These are phyloP conservation scores for Urocyon cinereoargenteus DNA, from an alignment of 2,797 vertebrate species.

Conservation along the genomic window DNA sequence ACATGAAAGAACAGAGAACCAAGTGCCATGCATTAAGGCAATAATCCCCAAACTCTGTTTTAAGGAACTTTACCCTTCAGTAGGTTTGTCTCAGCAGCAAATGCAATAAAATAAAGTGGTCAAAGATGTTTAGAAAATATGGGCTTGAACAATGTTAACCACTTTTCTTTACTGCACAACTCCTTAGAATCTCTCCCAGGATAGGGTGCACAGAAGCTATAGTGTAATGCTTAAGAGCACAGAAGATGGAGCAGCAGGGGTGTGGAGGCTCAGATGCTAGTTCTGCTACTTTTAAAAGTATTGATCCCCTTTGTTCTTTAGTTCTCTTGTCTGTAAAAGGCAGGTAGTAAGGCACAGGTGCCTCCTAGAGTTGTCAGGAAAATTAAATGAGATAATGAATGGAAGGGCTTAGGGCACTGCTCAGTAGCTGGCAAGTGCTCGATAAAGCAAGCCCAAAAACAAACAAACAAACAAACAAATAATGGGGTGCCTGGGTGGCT, in stretches of 20 bases:
- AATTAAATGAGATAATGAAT: slow-evolving; percentile 7
- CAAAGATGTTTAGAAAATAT: not conserved
- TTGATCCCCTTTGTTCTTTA: not conserved
- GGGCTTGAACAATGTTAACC: not conserved
- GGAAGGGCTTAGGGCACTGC: not conserved
- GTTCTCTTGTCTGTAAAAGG: slow-evolving; percentile 3
- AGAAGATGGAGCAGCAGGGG: not conserved
- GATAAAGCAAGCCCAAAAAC: slow-evolving; percentile 4
- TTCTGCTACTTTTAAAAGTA: not conserved
- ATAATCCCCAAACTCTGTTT: not conserved
- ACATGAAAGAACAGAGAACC: not conserved
- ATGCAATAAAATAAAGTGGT: slow-evolving; percentile 49
- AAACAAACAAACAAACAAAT: not conserved
- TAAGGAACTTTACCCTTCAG: not conserved
- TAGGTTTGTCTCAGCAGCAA: slow-evolving; percentile 9
- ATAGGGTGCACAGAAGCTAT: not conserved
- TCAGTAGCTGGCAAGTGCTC: not conserved
- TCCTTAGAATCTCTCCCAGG: not conserved
- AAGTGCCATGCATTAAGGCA: not conserved
- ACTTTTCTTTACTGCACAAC: not conserved
- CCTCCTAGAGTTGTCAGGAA: not conserved
- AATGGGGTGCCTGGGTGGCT: not conserved
- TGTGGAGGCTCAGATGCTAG: not conserved
- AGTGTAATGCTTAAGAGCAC: not conserved
- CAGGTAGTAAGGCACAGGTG: not conserved